Percentiles rank a stretch among this genome's conserved stretches.
phyloP scores from a whole-genome alignment of 2,888 invertebrate species.

The Panopea generosa region DNA sequence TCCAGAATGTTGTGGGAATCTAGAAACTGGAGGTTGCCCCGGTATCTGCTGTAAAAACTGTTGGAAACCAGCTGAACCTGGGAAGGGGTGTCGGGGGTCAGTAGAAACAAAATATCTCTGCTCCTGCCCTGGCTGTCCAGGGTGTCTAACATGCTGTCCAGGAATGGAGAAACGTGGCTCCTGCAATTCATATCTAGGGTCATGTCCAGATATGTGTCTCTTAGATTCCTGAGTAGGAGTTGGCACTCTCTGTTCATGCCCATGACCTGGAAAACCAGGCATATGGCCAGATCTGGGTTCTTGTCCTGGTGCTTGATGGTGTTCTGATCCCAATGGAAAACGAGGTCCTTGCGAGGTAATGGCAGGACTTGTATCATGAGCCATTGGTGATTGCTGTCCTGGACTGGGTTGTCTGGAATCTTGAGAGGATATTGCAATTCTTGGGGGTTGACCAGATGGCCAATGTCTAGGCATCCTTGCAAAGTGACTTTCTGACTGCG shows the following conservation, averaged over 20 bases:
- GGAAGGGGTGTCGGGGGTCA: not conserved
- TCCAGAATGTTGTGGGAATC: too few relatives aligned
- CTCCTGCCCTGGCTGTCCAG: slow-evolving; percentile 1
- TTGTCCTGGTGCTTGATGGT: slow-evolving; percentile 16
- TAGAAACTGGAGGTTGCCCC: not conserved
- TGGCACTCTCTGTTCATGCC: slow-evolving; percentile 22
- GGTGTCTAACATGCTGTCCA: slow-evolving; percentile 24
- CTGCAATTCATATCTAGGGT: slow-evolving; percentile 41
- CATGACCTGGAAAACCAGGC: slow-evolving; percentile 26
- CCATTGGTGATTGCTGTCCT: not conserved
- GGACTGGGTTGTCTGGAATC: slow-evolving; percentile 5
- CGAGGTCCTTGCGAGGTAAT: too few relatives aligned
- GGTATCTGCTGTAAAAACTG: not conserved
- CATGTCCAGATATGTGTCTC: slow-evolving; percentile 18
- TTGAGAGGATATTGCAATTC: not conserved
- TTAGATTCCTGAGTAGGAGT: slow-evolving; percentile 5
- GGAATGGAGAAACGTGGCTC: slow-evolving; percentile 45
- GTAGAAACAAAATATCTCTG: slow-evolving; percentile 3
- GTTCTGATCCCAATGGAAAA: slow-evolving; percentile 1
- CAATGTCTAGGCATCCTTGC: not conserved
- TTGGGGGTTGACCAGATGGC: slow-evolving; percentile 24
- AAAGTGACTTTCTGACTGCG: too few relatives aligned
- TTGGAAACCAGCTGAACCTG: not conserved
- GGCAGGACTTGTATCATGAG: too few relatives aligned
- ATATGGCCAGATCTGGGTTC: slow-evolving; percentile 6